Conservation (phyloP, 2,113 vertebrate species). For the Monopterus albus region DNA sequence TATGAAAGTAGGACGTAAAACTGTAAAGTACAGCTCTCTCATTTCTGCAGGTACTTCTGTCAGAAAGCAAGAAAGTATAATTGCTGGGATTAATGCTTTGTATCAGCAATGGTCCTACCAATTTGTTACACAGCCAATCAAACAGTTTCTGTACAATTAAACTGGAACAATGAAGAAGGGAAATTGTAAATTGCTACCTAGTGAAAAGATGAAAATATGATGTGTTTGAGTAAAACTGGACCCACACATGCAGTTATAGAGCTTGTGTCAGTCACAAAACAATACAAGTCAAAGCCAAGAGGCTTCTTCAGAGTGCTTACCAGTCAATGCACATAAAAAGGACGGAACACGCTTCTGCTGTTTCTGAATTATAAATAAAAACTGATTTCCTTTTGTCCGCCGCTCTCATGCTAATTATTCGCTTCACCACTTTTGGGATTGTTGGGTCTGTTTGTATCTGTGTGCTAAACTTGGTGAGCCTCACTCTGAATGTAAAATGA, state of each 20-base stretch:
- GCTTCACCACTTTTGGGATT: neutral
- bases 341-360: neutral
- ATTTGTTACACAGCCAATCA: neutral
- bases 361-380: slow-evolving; percentile 1
- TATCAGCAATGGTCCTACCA: neutral
- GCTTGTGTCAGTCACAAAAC: no score
- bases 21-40: neutral
- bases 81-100: neutral
- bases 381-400: neutral
- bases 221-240: slow-evolving; percentile 1
- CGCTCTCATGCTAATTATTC: slow-evolving; percentile 12
- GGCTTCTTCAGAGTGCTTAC: neutral
- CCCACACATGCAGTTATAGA: neutral
- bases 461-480: neutral
- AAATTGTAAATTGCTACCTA: slow-evolving; percentile 12
- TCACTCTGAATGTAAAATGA: slow-evolving; percentile 31
- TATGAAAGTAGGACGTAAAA: neutral
- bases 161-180: neutral
- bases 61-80: slow-evolving; percentile 2
- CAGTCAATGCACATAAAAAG: neutral
- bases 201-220: slow-evolving; percentile 5
- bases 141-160: neutral
- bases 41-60: neutral
- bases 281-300: neutral
- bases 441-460: neutral